Evolutionary conservation across 53 echinoderm and acorn worm genomes (phyloP).

Genomic region (Temnopleurus reevesii): DNA sequence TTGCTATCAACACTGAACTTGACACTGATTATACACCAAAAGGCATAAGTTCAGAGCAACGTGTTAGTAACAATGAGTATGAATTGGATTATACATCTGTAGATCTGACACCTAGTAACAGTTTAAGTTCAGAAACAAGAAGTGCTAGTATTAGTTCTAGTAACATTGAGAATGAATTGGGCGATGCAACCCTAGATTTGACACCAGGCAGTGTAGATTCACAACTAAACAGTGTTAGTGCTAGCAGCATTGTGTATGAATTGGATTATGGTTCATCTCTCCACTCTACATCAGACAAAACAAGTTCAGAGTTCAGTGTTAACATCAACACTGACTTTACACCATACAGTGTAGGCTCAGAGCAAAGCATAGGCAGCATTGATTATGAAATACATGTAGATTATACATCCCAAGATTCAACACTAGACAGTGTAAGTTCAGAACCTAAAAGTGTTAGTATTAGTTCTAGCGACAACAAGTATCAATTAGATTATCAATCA

Average conservation of each 20-base stretch:
- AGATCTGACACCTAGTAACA: neutral
- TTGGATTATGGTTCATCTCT: neutral
- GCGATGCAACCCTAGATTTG: neutral
- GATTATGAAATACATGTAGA: too few species aligned
- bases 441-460: neutral
- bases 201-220: neutral
- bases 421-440: neutral
- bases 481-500: too few species aligned
- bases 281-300: neutral
- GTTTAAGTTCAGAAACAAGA: neutral
- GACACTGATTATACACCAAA: neutral
- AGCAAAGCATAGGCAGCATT: too few species aligned
- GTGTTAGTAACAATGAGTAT: neutral
- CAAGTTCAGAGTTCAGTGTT: neutral
- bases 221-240: neutral
- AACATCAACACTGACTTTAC: neutral
- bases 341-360: neutral
- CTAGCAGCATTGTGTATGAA: neutral
- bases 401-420: neutral
- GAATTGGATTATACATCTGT: neutral
- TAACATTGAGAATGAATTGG: neutral
- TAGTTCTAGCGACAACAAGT: neutral
- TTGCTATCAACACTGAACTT: too few species aligned
- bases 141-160: neutral
- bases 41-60: neutral